Base-by-base conservation (phyloP, 2,888 invertebrate genomes). In the Lissocephala sabroskyi region DNA sequence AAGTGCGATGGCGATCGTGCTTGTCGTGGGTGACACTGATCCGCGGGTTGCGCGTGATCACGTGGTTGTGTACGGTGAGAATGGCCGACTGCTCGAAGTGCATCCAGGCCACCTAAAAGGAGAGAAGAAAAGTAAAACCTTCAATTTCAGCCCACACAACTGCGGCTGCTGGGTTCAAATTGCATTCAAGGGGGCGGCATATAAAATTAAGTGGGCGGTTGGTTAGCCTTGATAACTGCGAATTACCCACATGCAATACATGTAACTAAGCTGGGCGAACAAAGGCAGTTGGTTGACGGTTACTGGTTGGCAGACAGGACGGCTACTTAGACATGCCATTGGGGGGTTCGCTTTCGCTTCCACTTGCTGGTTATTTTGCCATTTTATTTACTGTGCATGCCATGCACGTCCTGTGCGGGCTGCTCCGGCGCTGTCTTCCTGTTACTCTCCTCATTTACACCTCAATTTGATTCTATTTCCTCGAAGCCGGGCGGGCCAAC, bases 51-150 rank as follows among this genome's bases (percentile, higher is more conserved):
- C 95, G 89, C 45, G 96, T 96, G 84, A 96, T 96, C 80, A 96
- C 96, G 87, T 96, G 95, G 85, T 93, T 95, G 87, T 96, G 95
- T 42, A 96, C 95, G 29, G 96, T 95, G 81, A 96, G 86, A 78
- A 96, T 96, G 28, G 96, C 95, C 32, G 95, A 95, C 85, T 95
- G 95, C 84, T 96, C 96, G 85, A 94, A 95, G 85, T 96, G 93
- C 92, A 96, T 96, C 96, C 96, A 96, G 57, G 96, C 96, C 56
- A 96, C 95, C 96, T 96, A 86, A 26, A 86, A 39, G 16, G 6
- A 39, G 29, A 42, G 39, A 33, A 35, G 35, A 49, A 42, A 50
- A 47, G 45, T 19, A 56, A 67, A 60, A 52, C n/a, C n/a, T n/a
- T n/a, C n/a, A n/a, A n/a, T n/a, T n/a, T n/a, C n/a, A n/a, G n/a